Percentiles rank a stretch among this genome's conserved stretches.
Evolutionary conservation across 2,888 invertebrate species (phyloP).

Genomic region (Cerastis leucographa): DNA sequence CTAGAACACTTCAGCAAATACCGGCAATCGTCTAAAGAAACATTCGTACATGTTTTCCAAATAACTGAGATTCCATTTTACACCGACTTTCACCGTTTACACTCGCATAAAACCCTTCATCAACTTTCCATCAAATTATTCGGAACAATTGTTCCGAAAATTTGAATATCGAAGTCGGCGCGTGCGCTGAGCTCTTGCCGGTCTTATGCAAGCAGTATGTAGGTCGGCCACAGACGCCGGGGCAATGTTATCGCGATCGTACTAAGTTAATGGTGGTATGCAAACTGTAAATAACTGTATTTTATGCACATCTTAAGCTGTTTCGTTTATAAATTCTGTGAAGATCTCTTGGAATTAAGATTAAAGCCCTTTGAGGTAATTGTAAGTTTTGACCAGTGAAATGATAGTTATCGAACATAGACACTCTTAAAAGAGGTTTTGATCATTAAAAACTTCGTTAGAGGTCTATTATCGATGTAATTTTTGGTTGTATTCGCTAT

Average conservation of each 20-base stretch:
- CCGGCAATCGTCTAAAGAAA: constrained; percentile 15
- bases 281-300: constrained; percentile 66
- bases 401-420: constrained; percentile 3
- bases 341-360: constrained; percentile 24
- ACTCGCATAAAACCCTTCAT: constrained; percentile 61
- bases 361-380: constrained; percentile 24
- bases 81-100: constrained; percentile 53
- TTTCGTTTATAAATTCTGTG: constrained; percentile 47
- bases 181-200: constrained; percentile 67
- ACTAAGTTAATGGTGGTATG: constrained; percentile 65
- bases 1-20: not conserved
- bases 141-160: constrained; percentile 70
- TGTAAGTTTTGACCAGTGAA: constrained; percentile 6
- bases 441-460: not conserved
- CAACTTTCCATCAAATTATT: constrained; percentile 68
- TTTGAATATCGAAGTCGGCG: constrained; percentile 73
- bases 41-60: not conserved
- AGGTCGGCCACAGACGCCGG: constrained; percentile 72
- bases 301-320: constrained; percentile 63
- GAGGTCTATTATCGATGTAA: not conserved
- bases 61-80: constrained; percentile 18
- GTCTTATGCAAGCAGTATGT: constrained; percentile 76
- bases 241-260: constrained; percentile 69
- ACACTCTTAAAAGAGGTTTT: not conserved
- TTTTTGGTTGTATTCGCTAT: not conserved